These are phyloP conservation scores for Myrmophylax atrothorax DNA, from an alignment of 2,113 vertebrate species.

Conservation along the genomic window DNA sequence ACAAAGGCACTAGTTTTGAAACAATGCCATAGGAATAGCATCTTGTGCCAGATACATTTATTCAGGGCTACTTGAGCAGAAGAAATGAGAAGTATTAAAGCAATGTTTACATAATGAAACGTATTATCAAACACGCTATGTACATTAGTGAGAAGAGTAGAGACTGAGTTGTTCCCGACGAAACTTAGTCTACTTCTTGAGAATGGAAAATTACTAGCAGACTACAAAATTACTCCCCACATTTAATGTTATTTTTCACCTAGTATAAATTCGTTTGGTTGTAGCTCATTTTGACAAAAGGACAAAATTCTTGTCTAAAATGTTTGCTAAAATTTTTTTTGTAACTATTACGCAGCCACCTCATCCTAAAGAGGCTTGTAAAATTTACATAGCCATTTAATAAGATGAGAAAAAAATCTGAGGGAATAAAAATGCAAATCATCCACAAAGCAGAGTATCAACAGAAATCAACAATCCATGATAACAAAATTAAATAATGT, in stretches of 20 bases:
- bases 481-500: neutral
- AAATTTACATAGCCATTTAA: neutral
- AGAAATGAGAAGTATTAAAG: slow-evolving; percentile 70
- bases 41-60: slow-evolving; percentile 67
- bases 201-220: slow-evolving; percentile 56
- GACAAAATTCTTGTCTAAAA: neutral
- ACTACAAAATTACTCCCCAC: neutral
- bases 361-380: neutral
- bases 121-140: slow-evolving; percentile 43
- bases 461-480: neutral
- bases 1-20: slow-evolving; percentile 55
- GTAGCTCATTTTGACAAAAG: neutral
- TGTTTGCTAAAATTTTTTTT: neutral
- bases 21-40: neutral
- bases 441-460: neutral
- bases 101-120: slow-evolving; percentile 63
- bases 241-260: neutral
- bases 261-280: neutral
- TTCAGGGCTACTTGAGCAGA: slow-evolving; percentile 68
- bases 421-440: neutral
- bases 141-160: slow-evolving; percentile 52
- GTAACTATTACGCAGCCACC: neutral
- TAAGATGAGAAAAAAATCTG: neutral
- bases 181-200: slow-evolving; percentile 40
- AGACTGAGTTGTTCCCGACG: slow-evolving; percentile 24